Evolutionary conservation across 1,140 invertebrate genomes (phyloP).

Genomic region (Acarapis woodi): DNA sequence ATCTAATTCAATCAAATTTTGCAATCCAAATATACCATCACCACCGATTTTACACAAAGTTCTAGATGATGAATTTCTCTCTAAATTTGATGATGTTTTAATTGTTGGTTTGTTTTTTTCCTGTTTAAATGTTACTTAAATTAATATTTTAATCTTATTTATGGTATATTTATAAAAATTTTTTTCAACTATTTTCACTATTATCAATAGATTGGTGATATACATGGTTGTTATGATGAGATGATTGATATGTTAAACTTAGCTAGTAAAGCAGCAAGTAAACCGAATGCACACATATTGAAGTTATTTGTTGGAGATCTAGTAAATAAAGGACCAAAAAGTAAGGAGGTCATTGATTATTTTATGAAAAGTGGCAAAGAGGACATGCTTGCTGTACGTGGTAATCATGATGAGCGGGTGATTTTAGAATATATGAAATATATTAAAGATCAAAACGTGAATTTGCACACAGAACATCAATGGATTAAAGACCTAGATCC

Average conservation of each 20-base stretch:
- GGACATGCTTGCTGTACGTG: constrained; percentile 9
- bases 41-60: neutral
- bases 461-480: constrained; percentile 12
- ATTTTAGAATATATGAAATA: constrained; percentile 10
- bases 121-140: too few species aligned
- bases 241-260: constrained; percentile 12
- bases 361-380: constrained; percentile 6
- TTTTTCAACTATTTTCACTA: constrained; percentile 8
- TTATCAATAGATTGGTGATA: constrained; percentile 18
- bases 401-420: constrained; percentile 14
- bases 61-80: neutral
- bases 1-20: too few species aligned
- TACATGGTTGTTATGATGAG: constrained; percentile 19
- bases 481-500: constrained; percentile 15
- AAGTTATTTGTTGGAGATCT: constrained; percentile 19
- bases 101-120: too few species aligned
- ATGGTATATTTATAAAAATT: too few species aligned
- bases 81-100: constrained; percentile 14
- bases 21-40: too few species aligned
- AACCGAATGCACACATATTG: constrained; percentile 11
- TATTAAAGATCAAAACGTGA: constrained; percentile 6
- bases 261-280: constrained; percentile 1
- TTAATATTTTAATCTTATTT: too few species aligned
- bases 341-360: constrained; percentile 14
- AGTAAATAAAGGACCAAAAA: constrained; percentile 18